Evolutionary conservation across 1,140 invertebrate species (phyloP).

Genomic region (Bombus sibiricus): DNA sequence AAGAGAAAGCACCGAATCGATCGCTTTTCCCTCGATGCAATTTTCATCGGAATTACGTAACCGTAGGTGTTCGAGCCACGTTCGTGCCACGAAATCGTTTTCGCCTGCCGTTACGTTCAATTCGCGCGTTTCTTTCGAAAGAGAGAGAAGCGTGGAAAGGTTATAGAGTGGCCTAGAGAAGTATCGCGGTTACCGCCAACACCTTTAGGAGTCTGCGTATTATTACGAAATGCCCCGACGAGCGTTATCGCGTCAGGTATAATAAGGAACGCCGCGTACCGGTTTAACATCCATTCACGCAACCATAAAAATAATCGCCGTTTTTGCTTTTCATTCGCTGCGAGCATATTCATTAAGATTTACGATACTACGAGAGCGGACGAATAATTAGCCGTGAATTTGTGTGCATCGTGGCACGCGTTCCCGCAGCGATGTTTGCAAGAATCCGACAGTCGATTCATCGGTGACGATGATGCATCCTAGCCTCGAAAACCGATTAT

Average conservation of each 20-base stretch:
- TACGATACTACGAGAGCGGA: constrained; percentile 68
- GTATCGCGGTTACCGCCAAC: constrained; percentile 34
- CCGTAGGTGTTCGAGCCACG: neutral
- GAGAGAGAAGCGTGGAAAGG: neutral
- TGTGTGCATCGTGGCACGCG: constrained; percentile 12
- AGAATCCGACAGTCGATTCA: neutral
- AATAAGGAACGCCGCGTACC: constrained; percentile 9
- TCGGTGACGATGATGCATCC: neutral
- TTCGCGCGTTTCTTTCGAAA: neutral
- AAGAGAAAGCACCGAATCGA: constrained; percentile 4
- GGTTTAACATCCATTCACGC: constrained; percentile 39
- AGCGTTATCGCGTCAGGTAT: constrained; percentile 17
- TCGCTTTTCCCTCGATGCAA: neutral
- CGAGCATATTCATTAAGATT: constrained; percentile 68
- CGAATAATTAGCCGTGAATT: constrained; percentile 70
- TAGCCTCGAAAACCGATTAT: constrained; percentile 13
- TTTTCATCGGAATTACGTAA: neutral
- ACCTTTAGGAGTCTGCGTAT: constrained; percentile 18
- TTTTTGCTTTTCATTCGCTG: constrained; percentile 50
- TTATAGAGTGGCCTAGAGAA: neutral
- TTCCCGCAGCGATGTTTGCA: neutral
- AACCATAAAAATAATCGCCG: constrained; percentile 43
- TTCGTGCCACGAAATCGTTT: neutral
- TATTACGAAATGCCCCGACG: constrained; percentile 21
- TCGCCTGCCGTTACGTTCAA: neutral